Percentiles rank a stretch among this genome's conserved stretches.
Evolutionary conservation across 1,140 invertebrate species (phyloP).

Genomic region (Phocides pigmalion): DNA sequence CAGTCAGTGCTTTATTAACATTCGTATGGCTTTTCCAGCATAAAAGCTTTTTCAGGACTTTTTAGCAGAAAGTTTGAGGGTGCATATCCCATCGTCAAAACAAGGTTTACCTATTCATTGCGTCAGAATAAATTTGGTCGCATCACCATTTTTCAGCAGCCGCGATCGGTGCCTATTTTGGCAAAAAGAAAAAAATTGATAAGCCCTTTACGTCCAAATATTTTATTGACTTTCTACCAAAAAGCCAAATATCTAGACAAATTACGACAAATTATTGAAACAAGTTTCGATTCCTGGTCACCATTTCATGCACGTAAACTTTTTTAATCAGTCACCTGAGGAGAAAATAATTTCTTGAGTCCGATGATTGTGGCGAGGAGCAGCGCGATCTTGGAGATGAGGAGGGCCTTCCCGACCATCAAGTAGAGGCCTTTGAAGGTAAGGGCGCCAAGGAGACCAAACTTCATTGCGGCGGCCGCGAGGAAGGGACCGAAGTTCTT

Average conservation of each 20-base stretch:
- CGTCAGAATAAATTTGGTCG: conserved; percentile 27
- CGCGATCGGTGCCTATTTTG: conserved; percentile 29
- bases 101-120: conserved; percentile 31
- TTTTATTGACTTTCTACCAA: conserved; percentile 30
- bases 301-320: conserved; percentile 39
- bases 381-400: conserved; percentile 92
- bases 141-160: conserved; percentile 35
- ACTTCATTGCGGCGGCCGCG: conserved; percentile 90
- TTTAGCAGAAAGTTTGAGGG: conserved; percentile 35
- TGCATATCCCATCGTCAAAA: background rate
- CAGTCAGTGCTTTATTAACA: conserved; percentile 1
- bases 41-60: conserved; percentile 31
- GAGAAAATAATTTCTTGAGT: conserved; percentile 91
- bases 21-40: conserved; percentile 10
- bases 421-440: conserved; percentile 92
- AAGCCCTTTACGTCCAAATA: conserved; percentile 9
- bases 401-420: conserved; percentile 91
- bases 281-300: background rate
- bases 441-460: conserved; percentile 90
- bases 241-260: conserved; percentile 28
- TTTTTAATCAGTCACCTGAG: conserved; percentile 79
- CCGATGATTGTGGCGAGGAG: conserved; percentile 91
- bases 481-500: conserved; percentile 90
- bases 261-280: background rate
- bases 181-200: conserved; percentile 28